Percentiles rank a stretch among this genome's conserved stretches.
Conservation (phyloP, 2,113 vertebrate species). For the Psilopogon haemacephalus region DNA sequence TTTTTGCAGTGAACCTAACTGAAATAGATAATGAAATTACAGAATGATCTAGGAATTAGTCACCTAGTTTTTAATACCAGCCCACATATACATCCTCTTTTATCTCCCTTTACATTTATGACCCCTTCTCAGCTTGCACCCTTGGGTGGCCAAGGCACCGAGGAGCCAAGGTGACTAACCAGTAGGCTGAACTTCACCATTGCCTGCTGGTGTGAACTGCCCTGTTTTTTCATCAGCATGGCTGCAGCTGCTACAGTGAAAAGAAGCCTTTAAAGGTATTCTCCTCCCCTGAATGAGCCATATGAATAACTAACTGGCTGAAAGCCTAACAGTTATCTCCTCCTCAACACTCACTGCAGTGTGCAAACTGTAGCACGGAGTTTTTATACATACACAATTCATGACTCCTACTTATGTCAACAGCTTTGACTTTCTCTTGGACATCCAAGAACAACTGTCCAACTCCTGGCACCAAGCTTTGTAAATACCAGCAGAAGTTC, state of each 20-base stretch:
- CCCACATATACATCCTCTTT: background rate
- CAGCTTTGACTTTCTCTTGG: slow-evolving; percentile 24
- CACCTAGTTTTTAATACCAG: background rate
- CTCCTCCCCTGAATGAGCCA: background rate
- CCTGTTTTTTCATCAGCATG: background rate
- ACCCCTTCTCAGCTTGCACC: background rate
- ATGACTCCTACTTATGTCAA: slow-evolving; percentile 19
- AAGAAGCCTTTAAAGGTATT: background rate
- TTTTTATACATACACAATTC: slow-evolving; percentile 5
- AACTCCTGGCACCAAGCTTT: slow-evolving; percentile 28
- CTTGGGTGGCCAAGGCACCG: background rate
- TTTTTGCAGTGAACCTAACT: background rate
- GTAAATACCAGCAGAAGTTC: slow-evolving; percentile 4
- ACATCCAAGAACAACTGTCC: background rate
- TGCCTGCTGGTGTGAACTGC: background rate
- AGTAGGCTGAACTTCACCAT: background rate
- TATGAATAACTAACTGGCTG: background rate
- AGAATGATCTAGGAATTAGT: background rate
- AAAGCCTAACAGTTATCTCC: slow-evolving; percentile 1
- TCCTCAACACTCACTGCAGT: background rate
- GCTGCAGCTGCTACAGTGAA: background rate
- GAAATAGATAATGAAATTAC: background rate
- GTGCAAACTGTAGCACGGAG: background rate
- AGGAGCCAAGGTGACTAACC: background rate
- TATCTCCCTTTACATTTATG: background rate